Evolutionary conservation across 2,888 invertebrate species (phyloP).

Genomic region (Cephalotes varians): DNA sequence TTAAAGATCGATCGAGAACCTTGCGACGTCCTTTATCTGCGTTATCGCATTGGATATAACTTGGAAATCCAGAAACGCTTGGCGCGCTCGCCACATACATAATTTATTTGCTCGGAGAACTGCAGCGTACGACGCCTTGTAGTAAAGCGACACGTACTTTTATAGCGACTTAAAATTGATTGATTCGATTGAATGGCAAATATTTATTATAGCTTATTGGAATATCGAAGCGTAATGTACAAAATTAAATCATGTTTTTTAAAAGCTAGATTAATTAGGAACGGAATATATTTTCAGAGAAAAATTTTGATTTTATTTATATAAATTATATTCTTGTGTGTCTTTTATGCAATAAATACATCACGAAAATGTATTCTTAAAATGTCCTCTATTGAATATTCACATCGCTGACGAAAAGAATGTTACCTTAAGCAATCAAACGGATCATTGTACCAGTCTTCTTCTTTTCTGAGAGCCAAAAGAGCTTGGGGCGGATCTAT

Average conservation of each 20-base stretch:
- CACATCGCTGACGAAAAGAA: constrained; percentile 24
- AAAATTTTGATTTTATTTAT: neutral
- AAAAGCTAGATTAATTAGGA: neutral
- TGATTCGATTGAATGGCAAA: constrained; percentile 14
- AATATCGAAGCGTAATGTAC: neutral
- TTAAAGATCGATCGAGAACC: constrained; percentile 78
- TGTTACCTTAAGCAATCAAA: constrained; percentile 70
- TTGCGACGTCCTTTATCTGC: constrained; percentile 57
- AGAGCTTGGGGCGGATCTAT: constrained; percentile 66
- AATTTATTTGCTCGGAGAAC: constrained; percentile 37
- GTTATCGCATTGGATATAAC: constrained; percentile 58
- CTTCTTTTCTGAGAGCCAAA: constrained; percentile 66
- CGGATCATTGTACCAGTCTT: constrained; percentile 60
- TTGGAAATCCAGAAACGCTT: constrained; percentile 42
- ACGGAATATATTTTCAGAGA: neutral
- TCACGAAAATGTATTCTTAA: neutral
- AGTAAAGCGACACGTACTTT: constrained; percentile 18
- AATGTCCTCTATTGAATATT: constrained; percentile 6
- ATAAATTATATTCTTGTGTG: neutral
- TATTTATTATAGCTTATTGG: constrained; percentile 3
- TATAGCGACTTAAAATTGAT: constrained; percentile 18
- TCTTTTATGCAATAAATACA: neutral
- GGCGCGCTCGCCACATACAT: constrained; percentile 33
- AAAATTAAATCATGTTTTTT: neutral
- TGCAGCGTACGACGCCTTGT: constrained; percentile 14